These are phyloP conservation scores for Syncerus caffer DNA, from an alignment of 2,797 vertebrate genomes.

Conservation along the genomic window DNA sequence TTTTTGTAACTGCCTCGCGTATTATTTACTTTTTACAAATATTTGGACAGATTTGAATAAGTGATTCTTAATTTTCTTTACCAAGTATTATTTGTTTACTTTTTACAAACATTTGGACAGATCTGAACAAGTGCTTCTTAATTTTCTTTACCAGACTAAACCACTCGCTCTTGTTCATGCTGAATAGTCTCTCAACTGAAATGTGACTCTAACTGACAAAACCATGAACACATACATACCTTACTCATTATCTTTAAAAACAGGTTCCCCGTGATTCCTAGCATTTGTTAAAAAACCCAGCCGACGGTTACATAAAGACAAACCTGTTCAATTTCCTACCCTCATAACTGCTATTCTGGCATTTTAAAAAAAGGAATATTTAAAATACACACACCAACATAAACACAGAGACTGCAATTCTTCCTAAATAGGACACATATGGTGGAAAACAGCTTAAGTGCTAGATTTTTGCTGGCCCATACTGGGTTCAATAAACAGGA, in stretches of 20 bases:
- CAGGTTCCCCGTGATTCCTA: conserved; percentile 35
- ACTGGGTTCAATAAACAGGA: not conserved
- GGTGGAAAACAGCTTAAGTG: conserved; percentile 22
- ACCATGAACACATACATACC: conserved; percentile 32
- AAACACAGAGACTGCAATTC: conserved; percentile 10
- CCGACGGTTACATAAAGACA: conserved; percentile 63
- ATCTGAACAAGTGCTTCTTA: conserved; percentile 35
- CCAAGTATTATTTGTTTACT: conserved; percentile 32
- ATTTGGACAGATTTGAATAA: conserved; percentile 27
- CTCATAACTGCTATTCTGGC: conserved; percentile 9
- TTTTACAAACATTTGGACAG: conserved; percentile 14
- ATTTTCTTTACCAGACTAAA: conserved; percentile 32
- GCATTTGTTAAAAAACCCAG: conserved; percentile 46
- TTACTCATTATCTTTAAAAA: conserved; percentile 58
- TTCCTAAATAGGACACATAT: not conserved
- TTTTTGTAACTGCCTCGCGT: not conserved
- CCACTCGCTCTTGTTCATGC: not conserved
- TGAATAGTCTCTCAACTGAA: conserved; percentile 44
- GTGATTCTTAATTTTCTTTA: conserved; percentile 47
- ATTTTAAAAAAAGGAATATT: conserved; percentile 24
- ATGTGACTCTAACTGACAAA: conserved; percentile 54
- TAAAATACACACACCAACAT: conserved; percentile 20
- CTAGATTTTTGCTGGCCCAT: not conserved
- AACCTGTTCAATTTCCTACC: conserved; percentile 30
- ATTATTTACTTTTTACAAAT: conserved; percentile 2